Evolutionary conservation across 1,140 invertebrate genomes (phyloP).

Genomic region (Anoplophora glabripennis): DNA sequence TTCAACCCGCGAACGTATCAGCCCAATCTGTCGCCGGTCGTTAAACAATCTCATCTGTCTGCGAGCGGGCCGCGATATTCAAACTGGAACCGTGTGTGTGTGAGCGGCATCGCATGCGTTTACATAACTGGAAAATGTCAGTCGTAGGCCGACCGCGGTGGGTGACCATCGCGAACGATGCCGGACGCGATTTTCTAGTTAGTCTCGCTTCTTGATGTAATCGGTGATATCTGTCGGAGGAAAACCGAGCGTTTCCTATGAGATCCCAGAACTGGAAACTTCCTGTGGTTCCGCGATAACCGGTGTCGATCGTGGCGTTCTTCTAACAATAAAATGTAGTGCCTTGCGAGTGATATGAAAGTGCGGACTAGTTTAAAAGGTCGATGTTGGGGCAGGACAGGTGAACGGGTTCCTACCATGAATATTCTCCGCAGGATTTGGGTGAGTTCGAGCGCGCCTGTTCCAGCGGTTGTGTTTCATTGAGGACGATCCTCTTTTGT

Average conservation of each 20-base stretch:
- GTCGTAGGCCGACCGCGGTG: neutral
- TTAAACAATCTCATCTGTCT: conserved; percentile 1
- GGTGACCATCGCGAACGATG: conserved; percentile 1
- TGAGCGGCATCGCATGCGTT: conserved; percentile 1
- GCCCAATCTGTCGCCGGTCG: no score
- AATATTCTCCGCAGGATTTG: conserved; percentile 28
- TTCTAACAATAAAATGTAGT: conserved; percentile 16
- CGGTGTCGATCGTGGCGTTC: conserved; percentile 6
- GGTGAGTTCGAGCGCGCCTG: conserved; percentile 6
- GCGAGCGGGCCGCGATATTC: neutral
- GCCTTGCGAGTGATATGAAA: conserved; percentile 18
- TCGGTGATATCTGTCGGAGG: neutral
- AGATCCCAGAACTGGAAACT: conserved; percentile 8
- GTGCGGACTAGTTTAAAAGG: conserved; percentile 29
- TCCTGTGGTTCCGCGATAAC: neutral
- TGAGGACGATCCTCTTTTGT: no score
- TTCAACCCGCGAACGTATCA: no score
- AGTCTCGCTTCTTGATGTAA: neutral
- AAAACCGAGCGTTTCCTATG: conserved; percentile 17
- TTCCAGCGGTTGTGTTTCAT: no score
- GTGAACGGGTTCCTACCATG: conserved; percentile 18
- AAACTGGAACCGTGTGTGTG: neutral
- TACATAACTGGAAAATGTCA: conserved; percentile 12
- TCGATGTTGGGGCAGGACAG: conserved; percentile 33
- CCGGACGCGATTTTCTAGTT: neutral